Conservation (phyloP, 1,140 invertebrate species). For the Sminthurinus signatus region DNA sequence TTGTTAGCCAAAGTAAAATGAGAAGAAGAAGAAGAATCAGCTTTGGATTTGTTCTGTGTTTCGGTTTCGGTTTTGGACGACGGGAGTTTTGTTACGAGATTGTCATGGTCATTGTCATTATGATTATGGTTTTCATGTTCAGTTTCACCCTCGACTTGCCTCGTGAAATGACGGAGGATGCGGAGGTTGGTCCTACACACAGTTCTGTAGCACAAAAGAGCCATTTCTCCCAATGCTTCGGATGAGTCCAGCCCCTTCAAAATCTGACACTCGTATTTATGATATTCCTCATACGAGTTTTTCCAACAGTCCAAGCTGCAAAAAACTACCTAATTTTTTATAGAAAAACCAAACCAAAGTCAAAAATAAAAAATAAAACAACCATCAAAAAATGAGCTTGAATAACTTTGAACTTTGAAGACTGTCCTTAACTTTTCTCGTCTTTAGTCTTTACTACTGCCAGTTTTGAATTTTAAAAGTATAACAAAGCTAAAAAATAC, state of each 20-base stretch:
- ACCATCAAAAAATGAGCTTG: constrained; percentile 21
- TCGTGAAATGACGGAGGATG: not conserved
- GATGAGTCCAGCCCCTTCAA: constrained; percentile 47
- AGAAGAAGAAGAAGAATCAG: no score
- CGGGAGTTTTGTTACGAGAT: no score
- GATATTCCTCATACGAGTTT: constrained; percentile 48
- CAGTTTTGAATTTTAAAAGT: not conserved
- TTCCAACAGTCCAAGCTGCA: constrained; percentile 51
- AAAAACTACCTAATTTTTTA: constrained; percentile 50
- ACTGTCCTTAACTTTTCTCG: not conserved
- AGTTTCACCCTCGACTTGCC: constrained; percentile 20
- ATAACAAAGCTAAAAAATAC: not conserved
- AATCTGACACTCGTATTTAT: constrained; percentile 52
- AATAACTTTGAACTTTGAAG: not conserved
- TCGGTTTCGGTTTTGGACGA: no score
- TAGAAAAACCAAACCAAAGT: no score
- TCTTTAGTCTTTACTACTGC: not conserved
- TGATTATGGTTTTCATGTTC: constrained; percentile 27
- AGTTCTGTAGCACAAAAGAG: constrained; percentile 51
- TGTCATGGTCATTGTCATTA: constrained; percentile 33
- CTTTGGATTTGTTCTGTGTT: no score
- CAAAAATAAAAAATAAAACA: no score
- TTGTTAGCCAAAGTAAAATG: no score
- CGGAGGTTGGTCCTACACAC: constrained; percentile 45
- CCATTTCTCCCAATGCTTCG: constrained; percentile 46